Percentiles rank a stretch among this genome's conserved stretches.
Conservation (phyloP, 2,888 invertebrate species). For the Synanthedon myopaeformis region DNA sequence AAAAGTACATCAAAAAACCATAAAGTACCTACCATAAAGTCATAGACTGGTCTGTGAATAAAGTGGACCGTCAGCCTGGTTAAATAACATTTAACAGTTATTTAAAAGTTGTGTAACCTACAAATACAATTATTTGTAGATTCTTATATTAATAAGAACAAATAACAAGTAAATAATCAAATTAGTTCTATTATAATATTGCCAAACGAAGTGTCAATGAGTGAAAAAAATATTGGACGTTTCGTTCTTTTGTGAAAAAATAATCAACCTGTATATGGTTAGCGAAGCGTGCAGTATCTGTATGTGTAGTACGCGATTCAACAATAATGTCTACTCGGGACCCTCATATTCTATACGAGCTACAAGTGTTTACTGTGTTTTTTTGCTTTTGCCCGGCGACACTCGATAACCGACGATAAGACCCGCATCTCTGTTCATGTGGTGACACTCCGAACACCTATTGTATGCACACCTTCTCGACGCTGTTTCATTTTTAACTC, state of each 20-base stretch:
- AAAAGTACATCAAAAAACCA: no score
- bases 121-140: no score
- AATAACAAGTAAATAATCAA: no score
- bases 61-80: no score
- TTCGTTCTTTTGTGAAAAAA: background rate
- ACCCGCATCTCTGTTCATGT: conserved; percentile 38
- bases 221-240: no score
- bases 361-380: conserved; percentile 33
- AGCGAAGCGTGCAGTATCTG: conserved; percentile 14
- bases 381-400: conserved; percentile 18
- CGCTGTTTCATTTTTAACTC: conserved; percentile 14
- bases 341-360: conserved; percentile 34
- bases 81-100: no score
- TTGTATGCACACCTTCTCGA: conserved; percentile 3
- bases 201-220: no score
- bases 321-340: conserved; percentile 8
- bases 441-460: background rate
- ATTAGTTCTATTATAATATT: no score
- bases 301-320: conserved; percentile 15
- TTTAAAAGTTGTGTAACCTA: no score
- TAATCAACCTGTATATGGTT: background rate
- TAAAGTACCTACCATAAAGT: no score
- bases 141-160: no score
- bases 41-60: no score
- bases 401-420: conserved; percentile 42